Percentiles rank a stretch among this genome's conserved stretches.
Evolutionary conservation across 2,888 invertebrate species (phyloP).

Genomic region (Eulithis prunata): DNA sequence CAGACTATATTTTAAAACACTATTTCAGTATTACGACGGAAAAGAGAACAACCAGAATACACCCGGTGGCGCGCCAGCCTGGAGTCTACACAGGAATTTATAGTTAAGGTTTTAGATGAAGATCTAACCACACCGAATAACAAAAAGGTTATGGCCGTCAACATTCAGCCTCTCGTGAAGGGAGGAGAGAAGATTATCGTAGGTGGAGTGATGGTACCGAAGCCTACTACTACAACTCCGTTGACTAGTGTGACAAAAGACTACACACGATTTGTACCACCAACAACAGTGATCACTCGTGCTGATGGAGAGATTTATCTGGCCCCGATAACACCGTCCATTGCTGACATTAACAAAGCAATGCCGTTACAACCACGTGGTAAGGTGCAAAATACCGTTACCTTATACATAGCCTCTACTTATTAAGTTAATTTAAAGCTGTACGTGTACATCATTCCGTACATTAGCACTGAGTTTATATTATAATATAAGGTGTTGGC

Average conservation of each 20-base stretch:
- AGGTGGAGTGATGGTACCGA: slow-evolving; percentile 63
- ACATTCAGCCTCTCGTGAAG: slow-evolving; percentile 61
- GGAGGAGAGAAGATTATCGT: slow-evolving; percentile 66
- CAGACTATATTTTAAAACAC: no score
- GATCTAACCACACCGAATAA: slow-evolving; percentile 55
- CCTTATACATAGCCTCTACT: no score
- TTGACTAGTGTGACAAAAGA: slow-evolving; percentile 49
- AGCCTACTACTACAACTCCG: slow-evolving; percentile 39
- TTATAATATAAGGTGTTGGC: neutral
- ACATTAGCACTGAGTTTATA: no score
- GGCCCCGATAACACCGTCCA: slow-evolving; percentile 39
- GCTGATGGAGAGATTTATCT: slow-evolving; percentile 42
- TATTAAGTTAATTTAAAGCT: no score
- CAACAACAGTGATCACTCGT: slow-evolving; percentile 50
- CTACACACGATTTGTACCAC: slow-evolving; percentile 70
- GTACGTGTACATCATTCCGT: neutral
- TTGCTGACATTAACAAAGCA: slow-evolving; percentile 33
- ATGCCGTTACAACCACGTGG: slow-evolving; percentile 44
- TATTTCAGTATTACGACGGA: slow-evolving; percentile 52
- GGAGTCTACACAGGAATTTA: slow-evolving; percentile 66
- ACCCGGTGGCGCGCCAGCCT: slow-evolving; percentile 70
- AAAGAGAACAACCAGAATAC: slow-evolving; percentile 67
- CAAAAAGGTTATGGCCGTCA: slow-evolving; percentile 64
- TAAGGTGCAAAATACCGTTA: slow-evolving; percentile 19
- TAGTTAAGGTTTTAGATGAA: slow-evolving; percentile 78